Percentiles rank a stretch among this genome's conserved stretches.
Evolutionary conservation across 2,888 invertebrate genomes (phyloP).

Genomic region (Empis livida): DNA sequence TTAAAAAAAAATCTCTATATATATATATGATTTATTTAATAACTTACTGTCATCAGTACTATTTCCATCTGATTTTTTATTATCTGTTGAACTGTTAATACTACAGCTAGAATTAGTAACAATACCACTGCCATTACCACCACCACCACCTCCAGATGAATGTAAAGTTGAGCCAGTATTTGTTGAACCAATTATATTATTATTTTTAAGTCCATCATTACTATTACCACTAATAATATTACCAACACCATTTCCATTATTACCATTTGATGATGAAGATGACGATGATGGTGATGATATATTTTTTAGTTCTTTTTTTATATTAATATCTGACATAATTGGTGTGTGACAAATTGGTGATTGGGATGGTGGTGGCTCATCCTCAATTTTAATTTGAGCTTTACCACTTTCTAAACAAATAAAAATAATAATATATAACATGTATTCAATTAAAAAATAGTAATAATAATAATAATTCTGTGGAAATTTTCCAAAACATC

Average conservation of each 20-base stretch:
- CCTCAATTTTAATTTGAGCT: constrained; percentile 2
- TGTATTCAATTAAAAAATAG: not conserved
- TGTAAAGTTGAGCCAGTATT: constrained; percentile 10
- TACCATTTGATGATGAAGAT: not conserved
- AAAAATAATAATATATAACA: not conserved
- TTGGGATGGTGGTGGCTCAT: constrained; percentile 13
- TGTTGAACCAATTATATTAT: constrained; percentile 8
- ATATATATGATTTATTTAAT: no score
- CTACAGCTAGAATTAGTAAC: no score
- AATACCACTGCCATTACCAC: no score
- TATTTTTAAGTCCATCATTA: constrained; percentile 1
- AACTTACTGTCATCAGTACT: constrained; percentile 9
- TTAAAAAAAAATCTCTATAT: no score
- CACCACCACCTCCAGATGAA: not conserved
- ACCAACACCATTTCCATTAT: not conserved
- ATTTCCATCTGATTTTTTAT: not conserved
- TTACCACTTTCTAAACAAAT: constrained; percentile 1
- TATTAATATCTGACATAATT: not conserved
- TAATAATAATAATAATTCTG: no score
- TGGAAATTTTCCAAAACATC: no score
- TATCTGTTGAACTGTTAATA: not conserved
- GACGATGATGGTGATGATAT: not conserved
- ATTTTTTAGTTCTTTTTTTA: not conserved
- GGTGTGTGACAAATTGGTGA: not conserved
- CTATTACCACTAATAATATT: not conserved